Evolutionary conservation across 2,888 invertebrate species (phyloP).

Genomic region (Drosophila pseudotalamancana): DNA sequence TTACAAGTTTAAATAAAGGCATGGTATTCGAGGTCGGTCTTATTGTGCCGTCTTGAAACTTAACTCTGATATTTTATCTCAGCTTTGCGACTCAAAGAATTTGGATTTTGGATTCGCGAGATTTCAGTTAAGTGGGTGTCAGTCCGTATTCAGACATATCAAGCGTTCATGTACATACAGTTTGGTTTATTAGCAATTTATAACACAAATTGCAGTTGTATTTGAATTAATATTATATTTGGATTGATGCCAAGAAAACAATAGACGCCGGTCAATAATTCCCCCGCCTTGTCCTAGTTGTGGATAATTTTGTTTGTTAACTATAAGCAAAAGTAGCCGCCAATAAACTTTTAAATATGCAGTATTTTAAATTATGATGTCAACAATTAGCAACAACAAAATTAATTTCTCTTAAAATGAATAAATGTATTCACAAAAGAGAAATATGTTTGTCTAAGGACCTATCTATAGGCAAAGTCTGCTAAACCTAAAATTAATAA

Average conservation of each 20-base stretch:
- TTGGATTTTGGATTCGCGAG: background rate
- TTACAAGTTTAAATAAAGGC: too few relatives aligned
- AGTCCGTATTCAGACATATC: too few relatives aligned
- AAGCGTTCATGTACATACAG: background rate
- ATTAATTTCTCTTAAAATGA: too few relatives aligned
- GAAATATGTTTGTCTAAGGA: too few relatives aligned
- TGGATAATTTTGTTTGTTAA: conserved; percentile 32
- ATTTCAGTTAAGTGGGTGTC: background rate
- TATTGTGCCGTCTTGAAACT: too few relatives aligned
- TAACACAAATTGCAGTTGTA: conserved; percentile 22
- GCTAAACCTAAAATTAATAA: too few relatives aligned
- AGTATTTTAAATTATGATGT: conserved; percentile 24
- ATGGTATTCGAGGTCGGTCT: too few relatives aligned
- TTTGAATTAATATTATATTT: conserved; percentile 20
- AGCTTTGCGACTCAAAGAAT: too few relatives aligned
- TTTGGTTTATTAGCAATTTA: too few relatives aligned
- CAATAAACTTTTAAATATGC: conserved; percentile 1
- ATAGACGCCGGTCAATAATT: conserved; percentile 43
- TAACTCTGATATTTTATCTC: too few relatives aligned
- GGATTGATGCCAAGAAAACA: conserved; percentile 58
- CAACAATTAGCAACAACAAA: conserved; percentile 15
- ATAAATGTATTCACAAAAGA: too few relatives aligned
- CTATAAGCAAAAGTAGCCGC: conserved; percentile 38
- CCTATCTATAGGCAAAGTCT: too few relatives aligned
- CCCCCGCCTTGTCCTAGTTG: conserved; percentile 2